Conservation (phyloP, 2,797 vertebrate genomes). For the Ptychadena robeensis region DNA sequence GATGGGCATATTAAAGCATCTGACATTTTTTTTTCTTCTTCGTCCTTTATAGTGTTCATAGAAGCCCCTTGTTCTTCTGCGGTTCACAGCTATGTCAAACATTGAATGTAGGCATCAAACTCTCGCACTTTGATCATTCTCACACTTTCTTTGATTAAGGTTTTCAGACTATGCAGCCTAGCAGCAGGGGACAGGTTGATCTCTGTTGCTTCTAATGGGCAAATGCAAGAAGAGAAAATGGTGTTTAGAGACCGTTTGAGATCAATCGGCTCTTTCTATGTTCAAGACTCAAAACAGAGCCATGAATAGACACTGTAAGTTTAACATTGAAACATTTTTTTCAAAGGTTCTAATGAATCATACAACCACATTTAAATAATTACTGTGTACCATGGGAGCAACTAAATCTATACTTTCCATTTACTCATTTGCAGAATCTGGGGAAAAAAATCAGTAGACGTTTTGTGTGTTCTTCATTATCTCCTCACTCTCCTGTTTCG, state of each 20-base stretch:
- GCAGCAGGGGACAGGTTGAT: conserved; percentile 74
- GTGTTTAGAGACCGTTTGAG: conserved; percentile 72
- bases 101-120: conserved; percentile 71
- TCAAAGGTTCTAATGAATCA: conserved; percentile 29
- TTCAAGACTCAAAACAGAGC: conserved; percentile 71
- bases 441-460: not conserved
- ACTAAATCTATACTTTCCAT: not conserved
- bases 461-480: not conserved
- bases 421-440: not conserved
- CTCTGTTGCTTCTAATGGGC: conserved; percentile 73
- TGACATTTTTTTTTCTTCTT: conserved; percentile 67
- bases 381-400: not conserved
- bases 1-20: conserved; percentile 70
- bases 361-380: conserved; percentile 36
- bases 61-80: conserved; percentile 67
- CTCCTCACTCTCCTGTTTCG: not conserved
- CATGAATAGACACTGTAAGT: conserved; percentile 64
- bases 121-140: conserved; percentile 72
- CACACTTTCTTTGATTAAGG: conserved; percentile 75
- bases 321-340: conserved; percentile 40
- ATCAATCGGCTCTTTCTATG: conserved; percentile 70
- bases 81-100: conserved; percentile 68
- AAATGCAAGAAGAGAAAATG: conserved; percentile 70
- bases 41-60: conserved; percentile 69
- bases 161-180: conserved; percentile 73